phyloP scores from a whole-genome alignment of 2,888 invertebrate genomes.

The Ctenicera cuprea region DNA sequence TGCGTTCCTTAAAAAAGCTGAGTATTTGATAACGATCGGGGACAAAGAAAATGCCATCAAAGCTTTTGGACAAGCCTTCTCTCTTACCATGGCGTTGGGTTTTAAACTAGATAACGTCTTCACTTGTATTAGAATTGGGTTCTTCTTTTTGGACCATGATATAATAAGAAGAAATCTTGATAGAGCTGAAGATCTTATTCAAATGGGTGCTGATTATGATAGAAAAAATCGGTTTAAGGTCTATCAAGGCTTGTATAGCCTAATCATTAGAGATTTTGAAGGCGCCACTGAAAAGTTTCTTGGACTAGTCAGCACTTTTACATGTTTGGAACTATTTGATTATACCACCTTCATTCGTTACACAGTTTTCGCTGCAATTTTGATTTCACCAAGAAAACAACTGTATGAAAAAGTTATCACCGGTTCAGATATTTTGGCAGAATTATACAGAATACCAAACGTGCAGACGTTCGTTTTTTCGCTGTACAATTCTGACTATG shows the following conservation, averaged over 20 bases:
- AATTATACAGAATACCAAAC: constrained; percentile 82
- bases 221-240: constrained; percentile 82
- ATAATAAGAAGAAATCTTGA: constrained; percentile 66
- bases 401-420: constrained; percentile 69
- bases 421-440: constrained; percentile 85
- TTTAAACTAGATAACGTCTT: constrained; percentile 71
- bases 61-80: constrained; percentile 65
- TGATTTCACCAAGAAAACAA: constrained; percentile 69
- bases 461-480: constrained; percentile 79
- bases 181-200: constrained; percentile 66
- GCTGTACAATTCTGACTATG: constrained; percentile 82
- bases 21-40: constrained; percentile 71
- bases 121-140: constrained; percentile 69
- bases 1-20: constrained; percentile 68
- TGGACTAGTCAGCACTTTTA: constrained; percentile 84
- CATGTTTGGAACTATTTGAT: constrained; percentile 83
- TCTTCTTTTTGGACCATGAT: constrained; percentile 63
- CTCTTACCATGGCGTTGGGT: constrained; percentile 67
- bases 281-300: constrained; percentile 79
- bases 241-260: constrained; percentile 80
- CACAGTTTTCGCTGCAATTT: constrained; percentile 70
- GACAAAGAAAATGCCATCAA: constrained; percentile 67
- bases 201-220: constrained; percentile 81
- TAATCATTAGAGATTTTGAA: constrained; percentile 81
- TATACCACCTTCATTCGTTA: constrained; percentile 75